A percentile compares a stretch with the other conserved stretches of the same genome.
Conservation (phyloP, 2,113 vertebrate species). For the Strix aluco region DNA sequence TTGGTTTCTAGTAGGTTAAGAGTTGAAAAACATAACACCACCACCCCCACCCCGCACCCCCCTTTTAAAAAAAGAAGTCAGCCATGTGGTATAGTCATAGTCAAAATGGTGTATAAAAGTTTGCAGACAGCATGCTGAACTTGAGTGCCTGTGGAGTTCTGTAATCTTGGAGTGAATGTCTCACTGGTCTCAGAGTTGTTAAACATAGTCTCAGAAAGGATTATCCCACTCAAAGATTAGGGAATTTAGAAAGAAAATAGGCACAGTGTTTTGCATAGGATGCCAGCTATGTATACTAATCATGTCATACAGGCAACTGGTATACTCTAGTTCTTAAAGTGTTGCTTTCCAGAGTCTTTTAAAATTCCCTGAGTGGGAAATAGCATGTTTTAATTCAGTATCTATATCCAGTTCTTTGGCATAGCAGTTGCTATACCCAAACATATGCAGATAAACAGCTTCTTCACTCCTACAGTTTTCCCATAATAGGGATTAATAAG, state of each 20-base stretch:
- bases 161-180: not conserved
- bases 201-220: not conserved
- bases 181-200: not conserved
- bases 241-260: not conserved
- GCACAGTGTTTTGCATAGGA: not conserved
- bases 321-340: not conserved
- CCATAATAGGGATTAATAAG: constrained; percentile 36
- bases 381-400: not conserved
- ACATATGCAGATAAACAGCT: not conserved
- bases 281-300: not conserved
- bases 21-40: not conserved
- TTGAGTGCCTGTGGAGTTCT: not conserved
- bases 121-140: not conserved
- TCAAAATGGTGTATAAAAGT: not conserved
- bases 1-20: not conserved
- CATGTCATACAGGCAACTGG: not conserved
- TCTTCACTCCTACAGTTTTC: not conserved
- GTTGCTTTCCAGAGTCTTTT: constrained; percentile 3
- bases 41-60: no score
- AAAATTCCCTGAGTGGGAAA: constrained; percentile 7
- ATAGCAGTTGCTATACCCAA: not conserved
- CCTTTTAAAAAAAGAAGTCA: not conserved
- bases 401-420: not conserved
- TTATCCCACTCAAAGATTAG: not conserved
- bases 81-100: not conserved